A percentile compares a stretch with the other conserved stretches of the same genome.
Evolutionary conservation across 2,888 invertebrate genomes (phyloP).

Genomic region (Willowsia nigromaculata): DNA sequence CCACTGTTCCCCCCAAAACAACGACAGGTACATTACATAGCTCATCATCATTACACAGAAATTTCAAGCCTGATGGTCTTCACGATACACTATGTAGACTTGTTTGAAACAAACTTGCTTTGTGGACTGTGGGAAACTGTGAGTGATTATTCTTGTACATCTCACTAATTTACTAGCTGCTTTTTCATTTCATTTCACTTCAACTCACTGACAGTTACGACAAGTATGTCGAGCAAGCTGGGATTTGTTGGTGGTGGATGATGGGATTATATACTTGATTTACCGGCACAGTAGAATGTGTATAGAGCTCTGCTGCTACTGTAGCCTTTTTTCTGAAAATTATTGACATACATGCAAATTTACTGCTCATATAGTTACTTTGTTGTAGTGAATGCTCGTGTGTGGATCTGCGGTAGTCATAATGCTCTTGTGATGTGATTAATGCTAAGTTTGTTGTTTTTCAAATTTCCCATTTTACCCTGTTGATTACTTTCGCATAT

Average conservation of each 20-base stretch:
- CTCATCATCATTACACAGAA: background rate
- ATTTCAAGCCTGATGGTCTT: background rate
- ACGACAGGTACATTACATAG: background rate
- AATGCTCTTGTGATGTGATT: no score
- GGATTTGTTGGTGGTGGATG: background rate
- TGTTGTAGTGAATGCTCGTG: background rate
- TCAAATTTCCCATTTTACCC: no score
- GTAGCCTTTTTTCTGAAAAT: no score
- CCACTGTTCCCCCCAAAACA: background rate
- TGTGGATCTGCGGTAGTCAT: no score
- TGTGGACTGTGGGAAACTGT: conserved; percentile 13
- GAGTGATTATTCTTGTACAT: conserved; percentile 8
- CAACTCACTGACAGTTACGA: background rate
- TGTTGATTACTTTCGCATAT: no score
- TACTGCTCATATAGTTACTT: background rate
- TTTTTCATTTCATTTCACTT: conserved; percentile 14
- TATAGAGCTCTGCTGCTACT: background rate
- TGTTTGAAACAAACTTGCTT: background rate
- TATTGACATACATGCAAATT: background rate
- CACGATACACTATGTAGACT: background rate
- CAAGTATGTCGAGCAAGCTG: background rate
- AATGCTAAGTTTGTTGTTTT: no score
- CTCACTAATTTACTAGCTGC: conserved; percentile 6
- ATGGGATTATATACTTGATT: background rate
- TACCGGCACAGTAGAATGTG: background rate